Evolutionary conservation across 2,797 vertebrate genomes (phyloP), one percentile per base, ranked within the genome.

Genomic region (Alcedo atthis): DNA sequence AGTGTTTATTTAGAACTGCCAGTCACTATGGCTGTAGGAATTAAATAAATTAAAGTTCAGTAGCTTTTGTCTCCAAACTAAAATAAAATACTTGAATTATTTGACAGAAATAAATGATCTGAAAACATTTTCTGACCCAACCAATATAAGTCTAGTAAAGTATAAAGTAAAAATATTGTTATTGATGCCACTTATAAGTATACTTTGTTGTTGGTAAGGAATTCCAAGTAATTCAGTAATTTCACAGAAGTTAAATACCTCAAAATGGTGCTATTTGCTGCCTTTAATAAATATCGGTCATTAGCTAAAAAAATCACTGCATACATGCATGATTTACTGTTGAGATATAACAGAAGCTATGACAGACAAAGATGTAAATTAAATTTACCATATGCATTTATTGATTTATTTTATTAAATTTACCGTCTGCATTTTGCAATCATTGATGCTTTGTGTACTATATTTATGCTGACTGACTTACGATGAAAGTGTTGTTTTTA

Each of bases 1-100:
- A 97, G 59, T 90, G 79, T 97, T 97, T 97, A 97, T 98, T 98
- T 98, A 96, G 90, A 97, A 95, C 96, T 98, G 97, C 84, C 97
- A 97, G 71, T 98, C 97, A 97, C 94, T 95, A 86, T 88, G 85
- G 48, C 84, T 64, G 43, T 62, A 96, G 93, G 89, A 98, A 97
- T 97, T 92, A 96, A 97, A 58, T 66, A 85, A 76, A 70, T 67
- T 37, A 3, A 87, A 97, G 94, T 85, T 94, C 85, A 96, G 84
- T 77, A 93, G 62, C 51, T 81, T 91, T 97, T 96, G 83, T 97
- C 97, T 97, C 97, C 97, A 97, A 96, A 97, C 86, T 96, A 88
- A 97, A 97, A 62, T 84, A 57, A 90, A 92, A 93, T 94, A 59
- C 73, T 78, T 92, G 91, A 85, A 89, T 88, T 25, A 8, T 46